These are phyloP conservation scores for Axinella damicornis DNA, from an alignment of 37 sponge, comb jelly and placozoan genomes.

Conservation along the genomic window DNA sequence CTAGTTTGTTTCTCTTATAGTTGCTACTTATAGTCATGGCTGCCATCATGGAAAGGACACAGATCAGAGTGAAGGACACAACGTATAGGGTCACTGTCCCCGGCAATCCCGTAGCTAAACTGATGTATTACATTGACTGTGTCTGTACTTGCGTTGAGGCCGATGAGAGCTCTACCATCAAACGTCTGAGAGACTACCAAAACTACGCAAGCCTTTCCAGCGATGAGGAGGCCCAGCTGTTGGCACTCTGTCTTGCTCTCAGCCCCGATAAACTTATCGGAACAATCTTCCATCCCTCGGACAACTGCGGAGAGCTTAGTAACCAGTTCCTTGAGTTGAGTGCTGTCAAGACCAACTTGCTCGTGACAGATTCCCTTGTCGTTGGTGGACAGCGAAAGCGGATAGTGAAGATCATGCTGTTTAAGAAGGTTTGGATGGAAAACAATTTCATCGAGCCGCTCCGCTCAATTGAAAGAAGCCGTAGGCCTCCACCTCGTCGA, in stretches of 20 bases:
- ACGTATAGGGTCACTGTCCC: slow-evolving; percentile 20
- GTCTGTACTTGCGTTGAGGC: slow-evolving; percentile 44
- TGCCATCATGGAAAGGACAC: slow-evolving; percentile 38
- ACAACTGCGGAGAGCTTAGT: slow-evolving; percentile 5
- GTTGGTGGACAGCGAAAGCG: slow-evolving; percentile 49
- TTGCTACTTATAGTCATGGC: slow-evolving; percentile 49
- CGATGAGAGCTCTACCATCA: background rate
- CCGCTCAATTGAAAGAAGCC: slow-evolving; percentile 6
- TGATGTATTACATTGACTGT: slow-evolving; percentile 62
- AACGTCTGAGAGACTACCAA: slow-evolving; percentile 32
- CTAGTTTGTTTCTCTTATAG: no score
- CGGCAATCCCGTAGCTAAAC: slow-evolving; percentile 23
- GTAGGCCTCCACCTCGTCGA: no score
- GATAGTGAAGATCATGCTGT: slow-evolving; percentile 50
- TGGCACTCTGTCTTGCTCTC: slow-evolving; percentile 37
- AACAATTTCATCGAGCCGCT: slow-evolving; percentile 29
- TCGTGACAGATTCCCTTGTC: slow-evolving; percentile 42
- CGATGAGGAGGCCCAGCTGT: slow-evolving; percentile 28
- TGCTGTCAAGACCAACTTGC: slow-evolving; percentile 43
- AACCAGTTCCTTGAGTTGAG: slow-evolving; percentile 46
- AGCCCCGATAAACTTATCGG: slow-evolving; percentile 53
- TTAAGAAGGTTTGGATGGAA: slow-evolving; percentile 43
- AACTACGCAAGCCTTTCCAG: slow-evolving; percentile 34
- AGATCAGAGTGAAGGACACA: slow-evolving; percentile 40
- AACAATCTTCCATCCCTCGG: slow-evolving; percentile 18